Conservation (phyloP, 2,888 invertebrate genomes). For the Scrobipalpa costella region DNA sequence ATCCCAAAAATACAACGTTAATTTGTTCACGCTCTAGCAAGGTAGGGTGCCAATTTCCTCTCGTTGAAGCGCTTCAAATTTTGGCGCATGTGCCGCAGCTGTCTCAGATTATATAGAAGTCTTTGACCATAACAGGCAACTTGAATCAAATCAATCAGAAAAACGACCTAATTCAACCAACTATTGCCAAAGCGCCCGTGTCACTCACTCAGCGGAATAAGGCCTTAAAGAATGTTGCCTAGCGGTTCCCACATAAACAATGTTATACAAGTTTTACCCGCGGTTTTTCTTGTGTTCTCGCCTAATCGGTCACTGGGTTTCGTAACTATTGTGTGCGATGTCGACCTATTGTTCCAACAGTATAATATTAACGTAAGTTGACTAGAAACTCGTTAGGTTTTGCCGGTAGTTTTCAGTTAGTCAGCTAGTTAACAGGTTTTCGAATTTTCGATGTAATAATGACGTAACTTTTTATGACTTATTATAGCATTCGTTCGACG, state of each 20-base stretch:
- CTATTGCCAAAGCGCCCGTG: constrained; percentile 16
- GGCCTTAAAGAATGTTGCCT: constrained; percentile 5
- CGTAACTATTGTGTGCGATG: constrained; percentile 64
- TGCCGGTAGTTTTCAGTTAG: constrained; percentile 17
- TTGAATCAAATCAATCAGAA: constrained; percentile 3
- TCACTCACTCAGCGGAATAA: constrained; percentile 14
- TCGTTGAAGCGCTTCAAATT: too few relatives aligned
- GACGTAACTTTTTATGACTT: not conserved
- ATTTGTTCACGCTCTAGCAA: too few relatives aligned
- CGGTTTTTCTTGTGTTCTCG: constrained; percentile 69
- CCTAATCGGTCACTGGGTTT: constrained; percentile 65
- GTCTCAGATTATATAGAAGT: too few relatives aligned
- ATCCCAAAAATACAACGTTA: too few relatives aligned
- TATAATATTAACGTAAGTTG: constrained; percentile 32
- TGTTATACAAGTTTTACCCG: constrained; percentile 44
- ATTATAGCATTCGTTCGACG: too few relatives aligned
- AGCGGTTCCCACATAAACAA: constrained; percentile 66
- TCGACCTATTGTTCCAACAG: constrained; percentile 51
- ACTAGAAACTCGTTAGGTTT: constrained; percentile 26
- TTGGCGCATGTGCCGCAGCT: too few relatives aligned
- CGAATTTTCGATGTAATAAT: constrained; percentile 11
- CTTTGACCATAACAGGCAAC: not conserved
- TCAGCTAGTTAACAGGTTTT: constrained; percentile 11
- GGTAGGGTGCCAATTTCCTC: too few relatives aligned
- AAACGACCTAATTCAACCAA: not conserved